Percentiles rank a stretch among this genome's conserved stretches.
These are phyloP conservation scores for Drosophila melanica DNA, from an alignment of 1,140 invertebrate species.

Conservation along the genomic window DNA sequence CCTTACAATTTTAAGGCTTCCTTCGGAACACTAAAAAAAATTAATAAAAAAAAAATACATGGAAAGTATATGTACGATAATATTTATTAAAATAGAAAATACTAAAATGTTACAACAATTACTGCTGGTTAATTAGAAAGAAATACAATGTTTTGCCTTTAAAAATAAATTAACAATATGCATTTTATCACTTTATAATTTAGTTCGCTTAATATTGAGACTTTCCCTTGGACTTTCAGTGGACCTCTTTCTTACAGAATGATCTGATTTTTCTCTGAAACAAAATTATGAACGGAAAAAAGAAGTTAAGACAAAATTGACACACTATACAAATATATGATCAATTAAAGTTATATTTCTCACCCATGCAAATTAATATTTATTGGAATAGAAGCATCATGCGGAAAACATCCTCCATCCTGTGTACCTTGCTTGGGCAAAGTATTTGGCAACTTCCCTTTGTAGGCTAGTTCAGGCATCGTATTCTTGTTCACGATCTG, in stretches of 20 bases:
- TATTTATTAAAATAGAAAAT: too few relatives aligned
- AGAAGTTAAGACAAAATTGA: neutral
- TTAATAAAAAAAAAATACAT: too few relatives aligned
- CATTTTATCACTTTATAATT: slow-evolving; percentile 4
- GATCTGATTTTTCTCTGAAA: slow-evolving; percentile 17
- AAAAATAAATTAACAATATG: too few relatives aligned
- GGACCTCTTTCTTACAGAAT: slow-evolving; percentile 13
- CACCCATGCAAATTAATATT: slow-evolving; percentile 8
- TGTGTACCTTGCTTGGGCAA: neutral
- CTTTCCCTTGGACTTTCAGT: slow-evolving; percentile 1
- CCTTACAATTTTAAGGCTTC: too few relatives aligned
- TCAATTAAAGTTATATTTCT: neutral
- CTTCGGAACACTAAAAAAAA: too few relatives aligned
- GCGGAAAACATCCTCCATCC: neutral
- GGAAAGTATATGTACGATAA: too few relatives aligned
- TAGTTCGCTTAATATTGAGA: slow-evolving; percentile 27
- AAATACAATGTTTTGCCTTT: too few relatives aligned
- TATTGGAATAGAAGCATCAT: neutral
- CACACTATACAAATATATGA: neutral
- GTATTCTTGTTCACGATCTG: slow-evolving; percentile 4
- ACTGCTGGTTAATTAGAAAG: too few relatives aligned
- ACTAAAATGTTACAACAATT: too few relatives aligned
- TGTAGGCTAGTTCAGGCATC: neutral
- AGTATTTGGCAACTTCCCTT: neutral
- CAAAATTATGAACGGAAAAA: neutral